phyloP scores from a whole-genome alignment of 1,140 invertebrate genomes.

The Drosophila parabipectinata region DNA sequence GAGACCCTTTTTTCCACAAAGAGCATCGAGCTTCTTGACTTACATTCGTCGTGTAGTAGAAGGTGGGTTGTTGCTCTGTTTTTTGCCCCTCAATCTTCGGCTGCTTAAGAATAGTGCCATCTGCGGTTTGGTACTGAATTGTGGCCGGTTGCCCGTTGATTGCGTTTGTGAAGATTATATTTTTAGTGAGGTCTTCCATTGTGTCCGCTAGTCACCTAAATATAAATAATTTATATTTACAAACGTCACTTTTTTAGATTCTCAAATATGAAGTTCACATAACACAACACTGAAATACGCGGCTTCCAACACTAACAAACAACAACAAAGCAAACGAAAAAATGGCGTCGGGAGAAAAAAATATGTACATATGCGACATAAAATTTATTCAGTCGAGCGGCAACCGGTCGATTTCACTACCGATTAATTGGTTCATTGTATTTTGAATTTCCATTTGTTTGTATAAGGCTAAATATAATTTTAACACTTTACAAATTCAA shows the following conservation, averaged over 20 bases:
- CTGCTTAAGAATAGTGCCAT: conserved; percentile 82
- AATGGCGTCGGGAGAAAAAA: conserved; percentile 74
- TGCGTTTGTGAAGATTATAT: conserved; percentile 82
- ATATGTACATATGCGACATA: conserved; percentile 64
- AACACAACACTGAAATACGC: conserved; percentile 47
- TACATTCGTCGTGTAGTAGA: conserved; percentile 88
- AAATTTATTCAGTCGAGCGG: conserved; percentile 38
- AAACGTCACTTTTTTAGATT: conserved; percentile 13
- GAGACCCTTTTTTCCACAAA: not conserved
- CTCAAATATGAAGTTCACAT: conserved; percentile 23
- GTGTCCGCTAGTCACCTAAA: conserved; percentile 38
- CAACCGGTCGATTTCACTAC: not conserved
- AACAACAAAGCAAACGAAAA: conserved; percentile 36
- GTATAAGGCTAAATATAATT: not conserved
- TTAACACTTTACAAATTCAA: not conserved
- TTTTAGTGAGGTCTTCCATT: conserved; percentile 83
- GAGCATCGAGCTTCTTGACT: conserved; percentile 69
- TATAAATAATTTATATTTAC: conserved; percentile 17
- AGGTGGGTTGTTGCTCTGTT: conserved; percentile 86
- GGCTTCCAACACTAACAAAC: conserved; percentile 29
- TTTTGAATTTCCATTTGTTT: not conserved
- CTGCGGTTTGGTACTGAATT: conserved; percentile 82
- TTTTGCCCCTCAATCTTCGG: conserved; percentile 83
- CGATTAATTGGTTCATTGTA: not conserved
- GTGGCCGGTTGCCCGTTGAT: conserved; percentile 81